phyloP scores from a whole-genome alignment of 2,113 vertebrate species.

The Halcyon senegalensis region DNA sequence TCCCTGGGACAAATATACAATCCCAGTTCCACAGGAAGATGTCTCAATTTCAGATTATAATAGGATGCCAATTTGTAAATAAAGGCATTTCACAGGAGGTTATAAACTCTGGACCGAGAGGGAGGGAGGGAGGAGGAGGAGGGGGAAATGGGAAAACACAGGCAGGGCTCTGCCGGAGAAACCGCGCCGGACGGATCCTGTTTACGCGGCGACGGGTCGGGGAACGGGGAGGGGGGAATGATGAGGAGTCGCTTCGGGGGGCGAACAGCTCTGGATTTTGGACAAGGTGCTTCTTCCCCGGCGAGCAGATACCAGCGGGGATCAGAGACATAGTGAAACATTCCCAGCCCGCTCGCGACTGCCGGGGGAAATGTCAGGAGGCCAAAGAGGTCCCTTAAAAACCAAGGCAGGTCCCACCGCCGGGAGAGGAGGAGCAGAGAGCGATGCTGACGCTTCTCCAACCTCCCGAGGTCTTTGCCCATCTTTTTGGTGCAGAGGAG shows the following conservation, averaged over 20 bases:
- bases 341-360: slow-evolving; percentile 22
- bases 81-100: slow-evolving; percentile 55
- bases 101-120: slow-evolving; percentile 11
- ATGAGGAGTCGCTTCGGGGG: neutral
- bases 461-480: neutral
- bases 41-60: slow-evolving; percentile 65
- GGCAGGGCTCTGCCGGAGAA: neutral
- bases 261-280: neutral
- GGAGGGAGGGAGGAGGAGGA: neutral
- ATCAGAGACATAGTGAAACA: slow-evolving; percentile 57
- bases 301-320: slow-evolving; percentile 31
- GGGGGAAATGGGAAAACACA: neutral
- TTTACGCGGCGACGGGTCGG: neutral
- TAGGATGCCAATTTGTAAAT: slow-evolving; percentile 63
- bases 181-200: neutral
- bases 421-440: neutral
- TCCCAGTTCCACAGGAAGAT: slow-evolving; percentile 50
- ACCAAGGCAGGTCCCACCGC: neutral
- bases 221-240: neutral
- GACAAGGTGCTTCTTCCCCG: slow-evolving; percentile 21
- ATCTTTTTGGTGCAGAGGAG: neutral
- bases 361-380: slow-evolving; percentile 29
- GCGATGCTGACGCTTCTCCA: neutral
- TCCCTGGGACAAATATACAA: slow-evolving; percentile 55
- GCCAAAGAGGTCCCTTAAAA: neutral